phyloP scores from a whole-genome alignment of 2,797 vertebrate genomes.

The Spatula versicolor region DNA sequence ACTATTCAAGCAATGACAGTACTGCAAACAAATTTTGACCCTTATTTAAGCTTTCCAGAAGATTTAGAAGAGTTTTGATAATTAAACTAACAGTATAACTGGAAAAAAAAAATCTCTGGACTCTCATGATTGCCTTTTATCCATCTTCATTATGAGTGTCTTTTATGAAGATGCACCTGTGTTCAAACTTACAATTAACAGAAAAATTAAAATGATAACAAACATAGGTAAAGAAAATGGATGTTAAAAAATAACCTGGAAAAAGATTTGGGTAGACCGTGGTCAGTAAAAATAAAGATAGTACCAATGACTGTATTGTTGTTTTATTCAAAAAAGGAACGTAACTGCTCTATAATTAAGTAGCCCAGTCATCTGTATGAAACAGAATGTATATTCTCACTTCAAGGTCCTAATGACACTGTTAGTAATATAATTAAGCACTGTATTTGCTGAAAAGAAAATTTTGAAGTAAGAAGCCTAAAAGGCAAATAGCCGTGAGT shows the following conservation, averaged over 20 bases:
- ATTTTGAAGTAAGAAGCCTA: background rate
- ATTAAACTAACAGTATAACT: background rate
- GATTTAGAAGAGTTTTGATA: background rate
- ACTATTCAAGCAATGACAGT: background rate
- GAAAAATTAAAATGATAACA: background rate
- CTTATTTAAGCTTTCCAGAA: background rate
- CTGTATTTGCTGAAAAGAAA: background rate
- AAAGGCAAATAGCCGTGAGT: background rate
- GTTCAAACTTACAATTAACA: background rate
- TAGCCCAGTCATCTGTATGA: background rate
- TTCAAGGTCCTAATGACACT: background rate
- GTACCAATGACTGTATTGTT: background rate
- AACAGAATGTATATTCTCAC: background rate
- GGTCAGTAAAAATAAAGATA: background rate
- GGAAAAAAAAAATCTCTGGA: background rate
- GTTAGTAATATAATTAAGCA: background rate
- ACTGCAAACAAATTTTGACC: background rate
- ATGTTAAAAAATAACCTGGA: background rate
- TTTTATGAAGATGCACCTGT: background rate
- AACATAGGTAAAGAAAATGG: fast-evolving
- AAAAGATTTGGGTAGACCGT: background rate
- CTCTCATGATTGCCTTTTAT: background rate
- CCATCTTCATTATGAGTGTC: background rate
- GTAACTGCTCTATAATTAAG: background rate
- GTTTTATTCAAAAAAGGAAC: background rate